Evolutionary conservation across 2,797 vertebrate species (phyloP).

Genomic region (Crocidura indochinensis): DNA sequence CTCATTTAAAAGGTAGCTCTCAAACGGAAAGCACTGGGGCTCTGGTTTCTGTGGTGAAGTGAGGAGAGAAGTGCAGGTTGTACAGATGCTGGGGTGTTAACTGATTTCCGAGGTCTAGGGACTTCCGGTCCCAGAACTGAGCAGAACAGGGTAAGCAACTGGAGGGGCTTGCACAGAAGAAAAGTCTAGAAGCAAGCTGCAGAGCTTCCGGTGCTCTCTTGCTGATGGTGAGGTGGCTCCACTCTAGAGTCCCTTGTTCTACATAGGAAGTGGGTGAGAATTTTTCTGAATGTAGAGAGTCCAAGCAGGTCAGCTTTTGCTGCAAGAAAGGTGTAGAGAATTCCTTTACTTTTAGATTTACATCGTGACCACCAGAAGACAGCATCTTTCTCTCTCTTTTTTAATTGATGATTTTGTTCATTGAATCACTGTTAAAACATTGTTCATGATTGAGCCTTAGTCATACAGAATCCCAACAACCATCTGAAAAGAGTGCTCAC

Average conservation of each 20-base stretch:
- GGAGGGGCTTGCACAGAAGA: conserved; percentile 66
- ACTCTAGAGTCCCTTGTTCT: not conserved
- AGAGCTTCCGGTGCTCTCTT: conserved; percentile 71
- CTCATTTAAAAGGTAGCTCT: not conserved
- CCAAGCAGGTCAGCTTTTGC: not conserved
- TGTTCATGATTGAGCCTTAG: too few relatives aligned
- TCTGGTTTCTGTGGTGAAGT: not conserved
- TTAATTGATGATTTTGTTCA: too few relatives aligned
- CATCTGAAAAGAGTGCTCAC: too few relatives aligned
- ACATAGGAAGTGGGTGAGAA: not conserved
- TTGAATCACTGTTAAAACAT: too few relatives aligned
- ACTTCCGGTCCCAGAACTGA: conserved; percentile 73
- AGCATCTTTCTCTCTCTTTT: not conserved
- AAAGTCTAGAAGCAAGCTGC: conserved; percentile 71
- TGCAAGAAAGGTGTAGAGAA: not conserved
- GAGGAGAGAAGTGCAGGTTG: not conserved
- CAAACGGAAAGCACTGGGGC: not conserved
- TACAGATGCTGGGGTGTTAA: not conserved
- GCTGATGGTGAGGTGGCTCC: not conserved
- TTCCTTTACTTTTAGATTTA: not conserved
- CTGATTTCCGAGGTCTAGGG: not conserved
- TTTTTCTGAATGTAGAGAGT: not conserved
- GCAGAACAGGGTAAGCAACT: not conserved
- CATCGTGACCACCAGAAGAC: not conserved
- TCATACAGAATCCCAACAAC: too few relatives aligned